phyloP scores from a whole-genome alignment of 2,797 vertebrate species.

The Cottoperca gobio region DNA sequence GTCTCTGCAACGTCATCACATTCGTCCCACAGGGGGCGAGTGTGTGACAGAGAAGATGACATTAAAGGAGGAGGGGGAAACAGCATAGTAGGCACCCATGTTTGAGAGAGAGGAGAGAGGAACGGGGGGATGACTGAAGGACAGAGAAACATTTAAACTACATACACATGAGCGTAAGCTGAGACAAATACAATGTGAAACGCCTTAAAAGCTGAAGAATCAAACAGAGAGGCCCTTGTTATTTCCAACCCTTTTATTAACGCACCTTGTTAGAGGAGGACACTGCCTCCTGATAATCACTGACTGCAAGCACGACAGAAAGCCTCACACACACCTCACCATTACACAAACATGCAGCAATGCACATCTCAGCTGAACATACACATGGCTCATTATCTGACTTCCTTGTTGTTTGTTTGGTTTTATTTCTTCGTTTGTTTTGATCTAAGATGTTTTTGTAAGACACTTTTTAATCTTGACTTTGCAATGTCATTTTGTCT shows the following conservation, averaged over 20 bases:
- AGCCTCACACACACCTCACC: constrained; percentile 12
- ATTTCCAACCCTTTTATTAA: constrained; percentile 42
- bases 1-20: constrained; percentile 44
- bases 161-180: neutral
- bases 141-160: neutral
- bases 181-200: constrained; percentile 29
- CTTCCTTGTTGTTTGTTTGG: constrained; percentile 19
- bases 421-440: constrained; percentile 32
- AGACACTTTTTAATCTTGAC: constrained; percentile 2
- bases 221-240: constrained; percentile 13
- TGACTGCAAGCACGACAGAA: constrained; percentile 30
- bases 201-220: constrained; percentile 27
- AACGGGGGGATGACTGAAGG: neutral
- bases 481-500: constrained; percentile 4
- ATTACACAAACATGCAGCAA: neutral
- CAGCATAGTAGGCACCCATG: constrained; percentile 5
- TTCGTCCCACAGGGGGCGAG: constrained; percentile 18
- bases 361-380: constrained; percentile 6
- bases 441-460: constrained; percentile 24
- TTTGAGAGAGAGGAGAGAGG: constrained; percentile 7
- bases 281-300: constrained; percentile 29
- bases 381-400: constrained; percentile 34
- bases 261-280: constrained; percentile 37
- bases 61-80: neutral
- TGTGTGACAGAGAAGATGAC: constrained; percentile 22